Evolutionary conservation across 2,888 invertebrate species (phyloP).

Genomic region (Erannis defoliaria): DNA sequence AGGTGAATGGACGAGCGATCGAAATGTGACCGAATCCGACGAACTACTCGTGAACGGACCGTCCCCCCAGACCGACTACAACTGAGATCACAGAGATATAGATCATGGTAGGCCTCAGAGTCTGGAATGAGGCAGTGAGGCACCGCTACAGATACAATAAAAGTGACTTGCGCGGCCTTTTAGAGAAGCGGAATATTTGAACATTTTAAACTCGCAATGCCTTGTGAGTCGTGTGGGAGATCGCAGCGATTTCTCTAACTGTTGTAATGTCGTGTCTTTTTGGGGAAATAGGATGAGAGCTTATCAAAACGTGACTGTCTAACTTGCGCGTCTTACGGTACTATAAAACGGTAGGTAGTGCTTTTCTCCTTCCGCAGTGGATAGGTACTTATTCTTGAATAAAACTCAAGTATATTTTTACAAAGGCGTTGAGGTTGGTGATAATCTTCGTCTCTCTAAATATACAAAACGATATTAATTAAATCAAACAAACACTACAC

Average conservation of each 20-base stretch:
- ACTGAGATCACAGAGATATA: constrained; percentile 57
- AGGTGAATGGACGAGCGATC: constrained; percentile 65
- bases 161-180: constrained; percentile 13
- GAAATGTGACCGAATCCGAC: constrained; percentile 58
- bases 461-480: no score
- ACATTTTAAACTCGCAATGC: constrained; percentile 26
- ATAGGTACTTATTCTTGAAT: no score
- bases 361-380: no score
- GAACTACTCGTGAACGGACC: constrained; percentile 71
- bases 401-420: no score
- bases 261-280: constrained; percentile 48
- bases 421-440: no score
- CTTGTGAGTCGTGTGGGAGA: constrained; percentile 41
- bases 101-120: constrained; percentile 48
- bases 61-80: constrained; percentile 57
- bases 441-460: no score
- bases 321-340: constrained; percentile 21
- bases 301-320: constrained; percentile 52
- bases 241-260: constrained; percentile 46
- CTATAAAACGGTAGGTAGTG: constrained; percentile 1
- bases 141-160: constrained; percentile 20
- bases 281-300: constrained; percentile 48
- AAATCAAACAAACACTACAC: no score
- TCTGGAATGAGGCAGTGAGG: constrained; percentile 48
- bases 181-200: constrained; percentile 27